These are phyloP conservation scores for Temnopleurus reevesii DNA, from an alignment of 53 echinoderm and acorn worm species.

Conservation along the genomic window DNA sequence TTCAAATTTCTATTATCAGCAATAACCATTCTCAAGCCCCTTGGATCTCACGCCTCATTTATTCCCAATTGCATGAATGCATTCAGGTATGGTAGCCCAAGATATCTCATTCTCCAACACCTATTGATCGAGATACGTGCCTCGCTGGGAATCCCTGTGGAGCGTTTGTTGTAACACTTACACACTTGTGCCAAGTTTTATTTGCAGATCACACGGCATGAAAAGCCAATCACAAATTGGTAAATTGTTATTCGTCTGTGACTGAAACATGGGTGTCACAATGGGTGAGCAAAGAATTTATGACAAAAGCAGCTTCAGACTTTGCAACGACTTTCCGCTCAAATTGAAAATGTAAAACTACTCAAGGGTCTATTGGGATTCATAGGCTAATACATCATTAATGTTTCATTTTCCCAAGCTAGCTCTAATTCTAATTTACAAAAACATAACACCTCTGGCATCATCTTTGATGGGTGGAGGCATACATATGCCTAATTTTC, in stretches of 20 bases:
- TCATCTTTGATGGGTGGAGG: too few relatives aligned
- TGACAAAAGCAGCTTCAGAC: background rate
- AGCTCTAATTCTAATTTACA: too few relatives aligned
- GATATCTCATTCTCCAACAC: background rate
- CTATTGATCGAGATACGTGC: conserved; percentile 1
- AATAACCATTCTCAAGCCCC: background rate
- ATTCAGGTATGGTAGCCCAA: background rate
- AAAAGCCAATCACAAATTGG: background rate
- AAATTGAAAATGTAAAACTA: too few relatives aligned
- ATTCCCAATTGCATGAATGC: conserved; percentile 17
- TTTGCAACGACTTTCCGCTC: background rate
- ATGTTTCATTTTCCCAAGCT: too few relatives aligned
- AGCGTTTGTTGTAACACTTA: conserved; percentile 8
- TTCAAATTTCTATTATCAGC: background rate
- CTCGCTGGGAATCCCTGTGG: background rate
- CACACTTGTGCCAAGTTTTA: background rate
- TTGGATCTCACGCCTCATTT: conserved; percentile 22
- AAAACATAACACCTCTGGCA: too few relatives aligned
- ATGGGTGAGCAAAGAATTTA: background rate
- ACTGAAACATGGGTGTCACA: background rate
- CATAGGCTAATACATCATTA: too few relatives aligned
- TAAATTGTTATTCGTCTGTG: background rate
- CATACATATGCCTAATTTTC: too few relatives aligned
- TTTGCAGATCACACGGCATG: conserved; percentile 28
- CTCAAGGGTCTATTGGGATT: too few relatives aligned